Conservation (phyloP, 2,888 invertebrate species). For the Suillia variegata region DNA sequence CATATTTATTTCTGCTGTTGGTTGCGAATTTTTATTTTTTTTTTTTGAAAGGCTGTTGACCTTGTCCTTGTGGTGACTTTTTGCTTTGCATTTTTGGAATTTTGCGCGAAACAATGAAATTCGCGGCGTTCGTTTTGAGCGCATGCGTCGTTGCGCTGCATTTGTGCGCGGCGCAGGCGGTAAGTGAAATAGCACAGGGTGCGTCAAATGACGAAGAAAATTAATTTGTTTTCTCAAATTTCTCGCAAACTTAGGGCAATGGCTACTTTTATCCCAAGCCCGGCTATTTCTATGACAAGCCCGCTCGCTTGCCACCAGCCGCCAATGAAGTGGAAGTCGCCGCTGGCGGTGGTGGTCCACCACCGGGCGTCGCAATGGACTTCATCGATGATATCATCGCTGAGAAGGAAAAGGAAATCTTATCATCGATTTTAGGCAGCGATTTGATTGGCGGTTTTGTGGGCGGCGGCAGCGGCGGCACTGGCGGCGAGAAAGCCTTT, state of each 20-base stretch:
- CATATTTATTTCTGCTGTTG: too few species aligned
- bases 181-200: conserved; percentile 12
- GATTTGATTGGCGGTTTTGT: neutral
- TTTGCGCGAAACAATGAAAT: too few species aligned
- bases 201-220: neutral
- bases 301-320: conserved; percentile 25
- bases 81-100: too few species aligned
- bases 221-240: neutral
- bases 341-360: conserved; percentile 31
- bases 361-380: conserved; percentile 46
- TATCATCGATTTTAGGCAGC: conserved; percentile 40
- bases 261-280: neutral
- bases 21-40: too few species aligned
- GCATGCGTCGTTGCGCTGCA: too few species aligned
- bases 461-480: conserved; percentile 11
- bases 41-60: too few species aligned
- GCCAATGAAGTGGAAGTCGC: neutral
- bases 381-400: conserved; percentile 55
- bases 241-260: too few species aligned
- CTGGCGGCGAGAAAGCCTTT: conserved; percentile 19
- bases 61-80: too few species aligned
- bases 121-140: too few species aligned
- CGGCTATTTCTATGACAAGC: conserved; percentile 37
- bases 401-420: conserved; percentile 51
- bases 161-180: conserved; percentile 15